Percentiles rank a stretch among this genome's conserved stretches.
phyloP scores from a whole-genome alignment of 2,888 invertebrate genomes.

The Ecliptopera silaceata region DNA sequence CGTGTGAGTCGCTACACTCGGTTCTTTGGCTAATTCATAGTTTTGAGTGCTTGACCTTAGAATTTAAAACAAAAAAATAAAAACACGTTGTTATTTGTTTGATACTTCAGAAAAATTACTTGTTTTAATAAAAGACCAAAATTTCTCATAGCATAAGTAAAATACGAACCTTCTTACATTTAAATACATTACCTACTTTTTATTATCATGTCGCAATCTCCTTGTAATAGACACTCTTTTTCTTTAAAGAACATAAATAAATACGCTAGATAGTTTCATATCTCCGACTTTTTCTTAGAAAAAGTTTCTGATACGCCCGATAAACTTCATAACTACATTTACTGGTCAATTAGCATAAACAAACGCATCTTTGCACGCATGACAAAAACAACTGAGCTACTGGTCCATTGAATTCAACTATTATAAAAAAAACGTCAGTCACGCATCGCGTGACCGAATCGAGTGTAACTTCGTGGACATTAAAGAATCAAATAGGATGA shows the following conservation, averaged over 20 bases:
- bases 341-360: constrained; percentile 50
- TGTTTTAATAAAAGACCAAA: no score
- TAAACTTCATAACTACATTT: constrained; percentile 31
- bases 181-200: no score
- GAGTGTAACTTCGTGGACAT: constrained; percentile 43
- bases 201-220: no score
- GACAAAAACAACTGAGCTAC: constrained; percentile 58
- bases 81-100: no score
- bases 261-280: constrained; percentile 8
- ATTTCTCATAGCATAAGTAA: no score
- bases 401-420: constrained; percentile 75
- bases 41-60: no score
- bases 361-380: constrained; percentile 50
- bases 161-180: no score
- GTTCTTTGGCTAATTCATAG: no score
- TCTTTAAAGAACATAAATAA: no score
- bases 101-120: no score
- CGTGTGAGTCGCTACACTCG: neutral
- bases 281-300: constrained; percentile 25
- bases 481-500: neutral
- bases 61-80: no score
- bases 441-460: constrained; percentile 72
- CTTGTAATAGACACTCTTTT: no score
- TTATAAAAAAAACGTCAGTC: constrained; percentile 70
- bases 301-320: constrained; percentile 33